Base-by-base conservation (phyloP, 2,113 vertebrate species). In the Ovibos moschatus region DNA sequence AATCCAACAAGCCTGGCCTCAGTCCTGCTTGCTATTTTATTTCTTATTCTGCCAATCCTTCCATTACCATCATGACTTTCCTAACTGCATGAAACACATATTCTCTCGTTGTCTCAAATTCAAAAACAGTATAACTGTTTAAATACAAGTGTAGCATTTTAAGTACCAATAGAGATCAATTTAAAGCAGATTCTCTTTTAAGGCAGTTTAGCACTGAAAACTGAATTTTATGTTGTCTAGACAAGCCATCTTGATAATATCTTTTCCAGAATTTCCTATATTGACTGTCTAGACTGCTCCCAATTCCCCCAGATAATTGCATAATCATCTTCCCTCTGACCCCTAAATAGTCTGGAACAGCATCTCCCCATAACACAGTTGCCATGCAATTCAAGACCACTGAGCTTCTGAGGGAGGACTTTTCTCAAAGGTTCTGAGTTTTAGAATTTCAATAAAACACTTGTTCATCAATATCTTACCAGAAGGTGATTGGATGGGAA, bases 261-360 rank as follows among this genome's bases (percentile, higher is more conserved):
- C 89, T 97, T 98, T 97, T 94, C 95, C 98, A 98, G 97, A 97
- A 97, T 97, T 98, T 98, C 97, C 47, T 92, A 82, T 89, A 97
- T 95, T 95, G 97, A 96, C 82, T 97, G 95, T 98, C 97, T 98
- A 98, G 97, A 98, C 97, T 40, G 33, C 76, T 92, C 79, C 47
- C 85, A 97, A 88, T 96, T 95, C 97, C 94, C 79, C 87, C 47
- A 93, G 94, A 85, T 96, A 92, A 97, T 51, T 94, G 53, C 87
- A 96, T 95, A 96, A 98, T 92, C 86, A 93, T 92, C 92, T 94
- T 96, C 36, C n/a, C 30, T 89, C 83, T 87, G 95, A 98, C 47
- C 74, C 71, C 62, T 96, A 55, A 89, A 71, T 12, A 92, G 55
- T 71, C 58, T 74, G 91, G 60, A 95, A 87, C 33, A 89, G 55